Percentiles rank a stretch among this genome's conserved stretches.
Conservation (phyloP, 2,797 vertebrate genomes). For the Lemur catta region DNA sequence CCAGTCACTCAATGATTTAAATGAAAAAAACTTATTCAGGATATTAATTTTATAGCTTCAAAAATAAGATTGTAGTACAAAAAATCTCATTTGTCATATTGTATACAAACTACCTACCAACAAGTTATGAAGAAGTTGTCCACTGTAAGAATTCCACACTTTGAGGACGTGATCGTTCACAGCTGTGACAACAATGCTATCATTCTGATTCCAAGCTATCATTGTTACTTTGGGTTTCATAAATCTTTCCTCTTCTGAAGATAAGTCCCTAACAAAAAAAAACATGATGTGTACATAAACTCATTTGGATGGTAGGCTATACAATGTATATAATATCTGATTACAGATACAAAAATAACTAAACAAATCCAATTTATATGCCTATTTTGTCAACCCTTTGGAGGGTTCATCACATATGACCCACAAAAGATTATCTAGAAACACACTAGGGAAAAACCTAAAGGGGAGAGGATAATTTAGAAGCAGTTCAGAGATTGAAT, state of each 20-base stretch:
- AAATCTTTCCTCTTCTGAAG: constrained; percentile 91
- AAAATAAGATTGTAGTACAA: constrained; percentile 42
- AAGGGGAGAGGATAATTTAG: background rate
- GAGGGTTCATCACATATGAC: background rate
- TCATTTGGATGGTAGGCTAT: background rate
- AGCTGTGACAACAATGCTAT: constrained; percentile 94
- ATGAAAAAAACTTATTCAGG: background rate
- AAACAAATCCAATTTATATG: background rate
- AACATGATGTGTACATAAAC: background rate
- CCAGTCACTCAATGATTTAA: constrained; percentile 4
- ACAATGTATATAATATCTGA: background rate
- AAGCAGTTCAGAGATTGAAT: background rate
- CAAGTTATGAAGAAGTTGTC: constrained; percentile 94
- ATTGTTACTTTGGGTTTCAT: constrained; percentile 98
- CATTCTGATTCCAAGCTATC: constrained; percentile 97
- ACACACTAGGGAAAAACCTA: background rate
- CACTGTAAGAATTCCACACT: constrained; percentile 97
- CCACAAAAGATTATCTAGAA: background rate
- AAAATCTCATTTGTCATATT: background rate
- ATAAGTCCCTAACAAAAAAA: constrained; percentile 80
- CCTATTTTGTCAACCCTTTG: background rate
- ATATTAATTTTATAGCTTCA: background rate
- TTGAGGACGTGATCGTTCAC: constrained; percentile 97
- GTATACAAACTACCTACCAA: constrained; percentile 85
- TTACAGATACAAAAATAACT: background rate